These are phyloP conservation scores for Himalopsyche phryganea DNA, from an alignment of 1,140 invertebrate genomes.

Conservation along the genomic window DNA sequence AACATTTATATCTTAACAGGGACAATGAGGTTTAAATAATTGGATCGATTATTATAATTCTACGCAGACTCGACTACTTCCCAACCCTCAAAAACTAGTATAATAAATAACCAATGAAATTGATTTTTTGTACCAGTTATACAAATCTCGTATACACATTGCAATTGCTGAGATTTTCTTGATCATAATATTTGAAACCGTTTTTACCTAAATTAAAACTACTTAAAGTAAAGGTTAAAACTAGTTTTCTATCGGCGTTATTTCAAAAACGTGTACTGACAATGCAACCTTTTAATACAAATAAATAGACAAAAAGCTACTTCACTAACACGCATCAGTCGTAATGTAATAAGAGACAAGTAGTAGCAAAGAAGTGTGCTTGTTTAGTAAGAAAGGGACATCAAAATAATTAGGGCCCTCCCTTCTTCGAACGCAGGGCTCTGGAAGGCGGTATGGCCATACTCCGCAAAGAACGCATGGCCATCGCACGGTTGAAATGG, in stretches of 20 bases:
- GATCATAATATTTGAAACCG: too few species aligned
- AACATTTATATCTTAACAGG: too few species aligned
- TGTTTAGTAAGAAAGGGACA: constrained; percentile 14
- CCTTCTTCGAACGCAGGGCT: constrained; percentile 43
- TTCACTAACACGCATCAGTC: constrained; percentile 33
- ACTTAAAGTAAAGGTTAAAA: too few species aligned
- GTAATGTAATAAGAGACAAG: constrained; percentile 30
- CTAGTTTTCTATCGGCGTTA: not conserved
- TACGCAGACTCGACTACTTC: too few species aligned
- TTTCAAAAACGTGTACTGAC: constrained; percentile 13
- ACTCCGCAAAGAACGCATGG: constrained; percentile 73
- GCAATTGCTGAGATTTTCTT: too few species aligned
- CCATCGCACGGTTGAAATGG: constrained; percentile 82
- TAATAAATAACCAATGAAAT: too few species aligned
- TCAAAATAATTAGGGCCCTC: constrained; percentile 39
- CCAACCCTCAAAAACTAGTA: too few species aligned
- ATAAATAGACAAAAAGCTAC: constrained; percentile 24
- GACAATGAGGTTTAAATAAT: too few species aligned
- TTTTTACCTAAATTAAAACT: too few species aligned
- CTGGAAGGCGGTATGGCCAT: constrained; percentile 41
- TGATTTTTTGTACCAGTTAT: too few species aligned
- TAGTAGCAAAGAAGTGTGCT: constrained; percentile 32
- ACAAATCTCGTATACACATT: too few species aligned
- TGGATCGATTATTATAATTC: too few species aligned
- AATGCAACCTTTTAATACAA: constrained; percentile 29